These are phyloP conservation scores for Eulemur rufifrons DNA, from an alignment of 2,113 vertebrate genomes.

Conservation along the genomic window DNA sequence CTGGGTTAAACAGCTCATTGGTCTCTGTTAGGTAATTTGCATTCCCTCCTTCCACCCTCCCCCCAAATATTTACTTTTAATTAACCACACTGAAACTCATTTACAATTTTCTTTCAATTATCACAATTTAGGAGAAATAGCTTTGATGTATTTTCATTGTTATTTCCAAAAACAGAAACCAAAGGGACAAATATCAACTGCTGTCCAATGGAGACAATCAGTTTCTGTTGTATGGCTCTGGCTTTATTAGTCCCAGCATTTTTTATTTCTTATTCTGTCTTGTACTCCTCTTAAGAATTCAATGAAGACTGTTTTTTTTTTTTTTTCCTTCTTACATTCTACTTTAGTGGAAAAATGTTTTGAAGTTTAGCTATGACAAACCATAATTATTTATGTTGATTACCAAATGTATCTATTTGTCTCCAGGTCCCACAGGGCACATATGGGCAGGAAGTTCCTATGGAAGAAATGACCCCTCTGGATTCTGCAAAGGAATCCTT, in stretches of 20 bases:
- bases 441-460: not conserved
- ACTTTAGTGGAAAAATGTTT: not conserved
- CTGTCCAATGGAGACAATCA: not conserved
- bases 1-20: not conserved
- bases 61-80: not conserved
- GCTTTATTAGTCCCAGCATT: not conserved
- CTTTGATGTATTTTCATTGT: not conserved
- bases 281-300: not conserved
- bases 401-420: conserved; percentile 1
- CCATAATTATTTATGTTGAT: not conserved
- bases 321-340: not conserved
- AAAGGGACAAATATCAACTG: not conserved
- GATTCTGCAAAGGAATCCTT: not conserved
- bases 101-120: not conserved
- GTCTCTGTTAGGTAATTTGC: not conserved
- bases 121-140: not conserved
- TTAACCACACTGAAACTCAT: not conserved
- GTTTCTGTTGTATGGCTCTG: not conserved
- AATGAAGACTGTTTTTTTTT: not conserved
- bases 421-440: not conserved
- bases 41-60: not conserved
- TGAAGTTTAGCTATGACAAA: not conserved
- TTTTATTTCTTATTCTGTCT: not conserved
- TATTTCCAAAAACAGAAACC: not conserved
- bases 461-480: not conserved